A percentile compares a stretch with the other conserved stretches of the same genome.
Evolutionary conservation across 2,888 invertebrate species (phyloP).

Genomic region (Metallyticus violacea): DNA sequence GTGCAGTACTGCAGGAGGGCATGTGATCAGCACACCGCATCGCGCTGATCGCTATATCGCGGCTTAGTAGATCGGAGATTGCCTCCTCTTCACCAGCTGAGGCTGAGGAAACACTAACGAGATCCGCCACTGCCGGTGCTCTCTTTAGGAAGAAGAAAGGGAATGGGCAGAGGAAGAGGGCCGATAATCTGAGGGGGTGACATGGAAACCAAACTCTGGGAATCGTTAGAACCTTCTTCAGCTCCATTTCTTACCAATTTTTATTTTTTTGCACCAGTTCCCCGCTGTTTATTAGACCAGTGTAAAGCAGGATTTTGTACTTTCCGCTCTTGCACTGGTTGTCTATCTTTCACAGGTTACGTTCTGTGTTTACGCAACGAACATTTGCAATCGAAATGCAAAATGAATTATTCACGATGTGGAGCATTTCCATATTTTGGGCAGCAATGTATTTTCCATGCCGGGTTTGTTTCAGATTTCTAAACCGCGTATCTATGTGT

Average conservation of each 20-base stretch:
- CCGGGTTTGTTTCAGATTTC: too few species aligned
- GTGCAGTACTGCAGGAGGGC: too few species aligned
- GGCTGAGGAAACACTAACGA: too few species aligned
- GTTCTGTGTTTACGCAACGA: neutral
- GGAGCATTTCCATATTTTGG: neutral
- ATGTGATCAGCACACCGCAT: too few species aligned
- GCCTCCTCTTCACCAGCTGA: too few species aligned
- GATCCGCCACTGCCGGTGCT: neutral
- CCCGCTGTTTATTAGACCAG: too few species aligned
- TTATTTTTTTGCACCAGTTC: neutral
- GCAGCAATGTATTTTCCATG: neutral
- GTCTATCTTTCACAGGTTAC: too few species aligned
- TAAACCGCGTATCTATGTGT: neutral
- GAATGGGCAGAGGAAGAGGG: neutral
- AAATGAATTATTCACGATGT: neutral
- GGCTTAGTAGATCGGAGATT: too few species aligned
- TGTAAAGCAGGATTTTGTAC: too few species aligned
- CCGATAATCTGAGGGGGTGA: neutral
- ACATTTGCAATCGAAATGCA: neutral
- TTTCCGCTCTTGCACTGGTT: too few species aligned
- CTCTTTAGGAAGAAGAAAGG: neutral
- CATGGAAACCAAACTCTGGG: neutral
- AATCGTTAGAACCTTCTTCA: neutral
- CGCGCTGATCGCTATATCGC: too few species aligned
- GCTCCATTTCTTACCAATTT: neutral